A percentile compares a stretch with the other conserved stretches of the same genome.
Evolutionary conservation across 2,888 invertebrate genomes (phyloP).

Genomic region (Standfussiana lucernea): DNA sequence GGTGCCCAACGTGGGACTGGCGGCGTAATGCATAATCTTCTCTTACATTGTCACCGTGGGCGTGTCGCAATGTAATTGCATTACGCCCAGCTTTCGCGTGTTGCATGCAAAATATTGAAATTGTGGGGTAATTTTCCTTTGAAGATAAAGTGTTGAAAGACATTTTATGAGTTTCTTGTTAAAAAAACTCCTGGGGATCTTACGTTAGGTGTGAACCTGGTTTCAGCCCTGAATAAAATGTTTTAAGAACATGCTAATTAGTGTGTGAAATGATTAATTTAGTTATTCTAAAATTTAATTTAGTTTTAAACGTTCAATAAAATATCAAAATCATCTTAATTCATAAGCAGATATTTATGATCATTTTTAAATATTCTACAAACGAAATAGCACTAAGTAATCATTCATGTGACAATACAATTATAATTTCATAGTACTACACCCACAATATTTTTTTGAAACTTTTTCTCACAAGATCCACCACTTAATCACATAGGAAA

Average conservation of each 20-base stretch:
- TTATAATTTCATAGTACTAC: constrained; percentile 44
- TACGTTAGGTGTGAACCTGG: constrained; percentile 37
- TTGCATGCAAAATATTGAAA: constrained; percentile 78
- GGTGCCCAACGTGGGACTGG: constrained; percentile 49
- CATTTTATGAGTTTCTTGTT: constrained; percentile 67
- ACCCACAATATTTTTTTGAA: constrained; percentile 61
- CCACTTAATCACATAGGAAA: constrained; percentile 84
- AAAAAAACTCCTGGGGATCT: constrained; percentile 57
- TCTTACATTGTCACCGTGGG: constrained; percentile 63
- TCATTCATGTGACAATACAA: constrained; percentile 15
- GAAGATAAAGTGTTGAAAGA: constrained; percentile 67
- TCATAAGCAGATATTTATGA: not conserved
- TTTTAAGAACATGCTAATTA: constrained; percentile 20
- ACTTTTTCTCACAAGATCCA: constrained; percentile 77
- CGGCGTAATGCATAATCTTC: constrained; percentile 62
- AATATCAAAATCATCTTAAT: not conserved
- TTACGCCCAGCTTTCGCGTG: constrained; percentile 71
- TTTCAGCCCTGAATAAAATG: constrained; percentile 29
- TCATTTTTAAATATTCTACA: not conserved
- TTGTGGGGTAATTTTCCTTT: constrained; percentile 71
- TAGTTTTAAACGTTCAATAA: not conserved
- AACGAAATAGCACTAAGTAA: not conserved
- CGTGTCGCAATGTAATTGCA: constrained; percentile 74
- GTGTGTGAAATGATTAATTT: constrained; percentile 10
- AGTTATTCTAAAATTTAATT: not conserved